A percentile compares a stretch with the other conserved stretches of the same genome.
These are phyloP conservation scores for Globodera rostochiensis DNA, from an alignment of 1,140 invertebrate genomes.

Conservation along the genomic window DNA sequence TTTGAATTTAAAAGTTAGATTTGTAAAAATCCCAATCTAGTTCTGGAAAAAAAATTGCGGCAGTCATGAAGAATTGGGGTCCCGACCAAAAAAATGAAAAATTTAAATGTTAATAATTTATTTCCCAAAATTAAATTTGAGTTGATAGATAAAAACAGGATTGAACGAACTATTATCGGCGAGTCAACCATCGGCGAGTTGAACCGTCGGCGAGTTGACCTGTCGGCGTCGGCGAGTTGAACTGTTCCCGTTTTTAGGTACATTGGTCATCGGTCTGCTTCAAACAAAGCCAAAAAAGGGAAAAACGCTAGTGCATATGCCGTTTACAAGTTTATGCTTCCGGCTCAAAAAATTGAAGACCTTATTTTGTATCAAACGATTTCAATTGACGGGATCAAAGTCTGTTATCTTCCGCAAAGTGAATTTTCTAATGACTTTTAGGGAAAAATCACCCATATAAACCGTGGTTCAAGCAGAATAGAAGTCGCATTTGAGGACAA, in stretches of 20 bases:
- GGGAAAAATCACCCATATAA: not conserved
- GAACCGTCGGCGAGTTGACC: too few species aligned
- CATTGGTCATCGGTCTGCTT: constrained; percentile 10
- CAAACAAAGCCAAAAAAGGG: not conserved
- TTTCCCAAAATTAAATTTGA: too few species aligned
- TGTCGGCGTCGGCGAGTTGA: too few species aligned
- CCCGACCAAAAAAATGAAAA: too few species aligned
- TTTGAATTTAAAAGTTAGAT: not conserved
- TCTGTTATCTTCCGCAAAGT: not conserved
- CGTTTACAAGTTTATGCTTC: constrained; percentile 5
- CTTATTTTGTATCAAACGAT: constrained; percentile 6
- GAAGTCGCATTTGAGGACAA: constrained; percentile 4
- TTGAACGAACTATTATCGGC: too few species aligned
- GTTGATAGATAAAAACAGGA: too few species aligned
- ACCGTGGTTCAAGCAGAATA: not conserved
- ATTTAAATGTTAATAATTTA: not conserved
- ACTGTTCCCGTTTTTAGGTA: constrained; percentile 8
- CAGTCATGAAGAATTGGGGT: too few species aligned
- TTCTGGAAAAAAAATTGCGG: not conserved
- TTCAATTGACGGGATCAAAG: constrained; percentile 3
- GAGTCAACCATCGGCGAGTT: too few species aligned
- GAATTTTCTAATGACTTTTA: not conserved
- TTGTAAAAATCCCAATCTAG: too few species aligned
- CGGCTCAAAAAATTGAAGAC: not conserved
- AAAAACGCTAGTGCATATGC: not conserved